Evolutionary conservation across 2,888 invertebrate genomes (phyloP), one percentile per base, ranked within the genome.

Genomic region (Hirtodrosophila histrioides): DNA sequence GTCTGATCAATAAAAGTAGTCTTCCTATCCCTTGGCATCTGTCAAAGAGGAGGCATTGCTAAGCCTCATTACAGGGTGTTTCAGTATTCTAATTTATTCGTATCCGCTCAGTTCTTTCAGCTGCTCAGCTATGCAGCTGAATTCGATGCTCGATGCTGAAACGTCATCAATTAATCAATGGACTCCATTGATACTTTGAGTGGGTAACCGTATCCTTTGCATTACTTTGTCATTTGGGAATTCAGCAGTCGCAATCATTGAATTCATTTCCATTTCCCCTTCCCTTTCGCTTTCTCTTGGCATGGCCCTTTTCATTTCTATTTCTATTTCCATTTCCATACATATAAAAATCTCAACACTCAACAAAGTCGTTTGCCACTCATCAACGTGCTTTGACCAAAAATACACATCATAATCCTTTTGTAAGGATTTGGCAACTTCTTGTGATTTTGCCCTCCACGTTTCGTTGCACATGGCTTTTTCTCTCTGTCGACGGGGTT

Each of bases 321-420:
- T 0, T 9, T 4, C 6, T 17, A 49, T 50, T 51, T 23, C 27
- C 69, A 51, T 48, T 41, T 46, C 4, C 12, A 49, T 9, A 41
- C 35, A 37, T 53, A 33, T 33, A 65, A 64, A 74, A 78, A 78
- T 75, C 55, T 31, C 29, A 51, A 54, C 60, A 64, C 63, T 69
- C 73, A 68, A 29, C 74, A 72, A 63, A 72, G 73, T 75, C 75
- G 75, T 75, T 75, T 66, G 83, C 63, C 86, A 87, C 83, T 75
- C 75, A 75, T 74, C 75, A 78, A 65, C 64, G 57, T 77, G 44
- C 61, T 74, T 86, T 86, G 88, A 88, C 82, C 88, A 87, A 82
- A 82, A 86, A 65, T 83, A 83, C 82, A 83, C 88, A 83, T 83
- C 88, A 88, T 83, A 83, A 83, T 83, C 82, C 82, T 84, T 83